These are phyloP conservation scores for Pseudomugil tenellus DNA, from an alignment of 2,797 vertebrate genomes.

Conservation along the genomic window DNA sequence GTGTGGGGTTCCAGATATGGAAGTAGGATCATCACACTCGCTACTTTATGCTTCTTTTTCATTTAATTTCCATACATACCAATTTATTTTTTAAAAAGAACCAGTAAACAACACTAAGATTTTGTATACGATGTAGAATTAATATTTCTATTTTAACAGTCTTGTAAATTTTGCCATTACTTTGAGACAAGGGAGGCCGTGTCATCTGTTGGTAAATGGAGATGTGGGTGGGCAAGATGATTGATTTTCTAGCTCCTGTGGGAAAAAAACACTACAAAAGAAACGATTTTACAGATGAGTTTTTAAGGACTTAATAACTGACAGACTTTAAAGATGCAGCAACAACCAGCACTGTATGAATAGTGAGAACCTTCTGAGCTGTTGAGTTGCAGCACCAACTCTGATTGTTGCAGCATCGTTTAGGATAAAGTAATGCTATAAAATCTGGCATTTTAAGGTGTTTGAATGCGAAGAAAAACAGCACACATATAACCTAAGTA, in stretches of 20 bases:
- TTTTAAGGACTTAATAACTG: neutral
- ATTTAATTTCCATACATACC: neutral
- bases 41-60: neutral
- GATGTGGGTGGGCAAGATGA: neutral
- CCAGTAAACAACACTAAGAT: neutral
- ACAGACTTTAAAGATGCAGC: neutral
- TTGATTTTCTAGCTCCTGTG: too few relatives aligned
- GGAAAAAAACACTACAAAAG: neutral
- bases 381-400: too few relatives aligned
- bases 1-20: neutral
- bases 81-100: neutral
- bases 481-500: too few relatives aligned
- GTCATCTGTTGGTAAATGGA: neutral
- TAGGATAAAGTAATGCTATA: neutral
- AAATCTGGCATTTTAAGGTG: neutral
- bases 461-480: neutral
- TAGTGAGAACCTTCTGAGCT: too few relatives aligned
- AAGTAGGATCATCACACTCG: neutral
- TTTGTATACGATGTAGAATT: neutral
- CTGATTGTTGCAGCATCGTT: too few relatives aligned
- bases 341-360: too few relatives aligned
- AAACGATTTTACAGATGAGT: neutral
- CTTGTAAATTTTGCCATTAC: neutral
- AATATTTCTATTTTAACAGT: neutral
- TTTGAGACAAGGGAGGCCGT: neutral